Conservation (phyloP, 2,113 vertebrate genomes). For the Henicopernis longicauda region DNA sequence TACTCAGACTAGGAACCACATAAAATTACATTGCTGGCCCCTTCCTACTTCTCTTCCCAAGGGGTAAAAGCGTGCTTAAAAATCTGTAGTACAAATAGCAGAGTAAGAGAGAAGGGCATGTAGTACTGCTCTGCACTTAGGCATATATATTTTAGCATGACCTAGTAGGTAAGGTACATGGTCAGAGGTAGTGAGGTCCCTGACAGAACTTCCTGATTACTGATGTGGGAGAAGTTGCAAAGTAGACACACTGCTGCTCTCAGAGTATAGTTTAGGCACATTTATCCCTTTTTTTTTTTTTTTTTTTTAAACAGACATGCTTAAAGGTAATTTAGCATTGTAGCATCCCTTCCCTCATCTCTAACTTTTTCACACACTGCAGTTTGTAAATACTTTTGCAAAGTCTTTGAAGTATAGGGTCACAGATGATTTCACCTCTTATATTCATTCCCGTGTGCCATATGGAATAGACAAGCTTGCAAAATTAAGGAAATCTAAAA, state of each 20-base stretch:
- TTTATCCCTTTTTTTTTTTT: not conserved
- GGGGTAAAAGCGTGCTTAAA: not conserved
- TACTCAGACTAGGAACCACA: not conserved
- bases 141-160: rapidly evolving
- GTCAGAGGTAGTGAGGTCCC: not conserved
- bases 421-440: not conserved
- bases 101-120: not conserved
- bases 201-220: not conserved
- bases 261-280: rapidly evolving
- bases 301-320: not conserved
- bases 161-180: not conserved
- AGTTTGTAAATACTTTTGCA: not conserved
- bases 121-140: not conserved
- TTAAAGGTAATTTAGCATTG: not conserved
- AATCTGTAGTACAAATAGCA: rapidly evolving
- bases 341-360: not conserved
- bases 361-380: rapidly evolving
- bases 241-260: not conserved
- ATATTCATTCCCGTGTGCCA: not conserved
- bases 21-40: not conserved
- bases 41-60: not conserved
- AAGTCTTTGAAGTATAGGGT: not conserved
- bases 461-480: not conserved
- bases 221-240: not conserved
- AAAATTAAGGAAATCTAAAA: not conserved